Evolutionary conservation across 2,888 invertebrate genomes (phyloP), one percentile per base, ranked within the genome.

Genomic region (Megalurothrips usitatus): DNA sequence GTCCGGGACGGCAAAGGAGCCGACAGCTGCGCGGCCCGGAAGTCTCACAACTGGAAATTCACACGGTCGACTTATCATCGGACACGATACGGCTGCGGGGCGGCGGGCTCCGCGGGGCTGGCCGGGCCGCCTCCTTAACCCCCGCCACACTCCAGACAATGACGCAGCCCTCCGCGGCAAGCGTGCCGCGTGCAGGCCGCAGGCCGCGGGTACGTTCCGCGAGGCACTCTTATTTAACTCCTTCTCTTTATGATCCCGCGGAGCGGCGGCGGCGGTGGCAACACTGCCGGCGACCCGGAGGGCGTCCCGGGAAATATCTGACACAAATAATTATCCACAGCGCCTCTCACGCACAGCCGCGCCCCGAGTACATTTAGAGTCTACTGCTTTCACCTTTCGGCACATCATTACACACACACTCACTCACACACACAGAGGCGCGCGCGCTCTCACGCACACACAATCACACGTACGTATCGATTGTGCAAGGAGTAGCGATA

Each of bases 61-160:
- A 23, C 68, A 75, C 68, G 68, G 3, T 26, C 68, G 68, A 75
- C 68, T 75, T 75, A 75, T 75, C 68, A 75, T 75, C 34, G 34
- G 34, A 43, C 34, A 43, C 34, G 34, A 43, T 58, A 58, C 58
- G n/a, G 58, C 14, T 17, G 68, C 26, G 26, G 3, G 3, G 6
- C 3, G 34, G 34, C 34, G 34, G 34, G 34, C 34, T 43, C 34
- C 34, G 6, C n/a, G n/a, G n/a, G n/a, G n/a, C n/a, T n/a, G n/a
- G n/a, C n/a, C n/a, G n/a, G n/a, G n/a, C 17, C 19, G 14, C 58
- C 19, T 58, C 19, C 17, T 58, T 17, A 58, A 19, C 17, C 58
- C 19, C 58, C 58, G 4, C 52, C 34, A 43, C 34, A 4, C 34
- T 43, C 34, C 34, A 43, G 34, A 43, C 34, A 43, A 43, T 43